Evolutionary conservation across 1,140 invertebrate genomes (phyloP).

Genomic region (Zaprionus gabonicus): DNA sequence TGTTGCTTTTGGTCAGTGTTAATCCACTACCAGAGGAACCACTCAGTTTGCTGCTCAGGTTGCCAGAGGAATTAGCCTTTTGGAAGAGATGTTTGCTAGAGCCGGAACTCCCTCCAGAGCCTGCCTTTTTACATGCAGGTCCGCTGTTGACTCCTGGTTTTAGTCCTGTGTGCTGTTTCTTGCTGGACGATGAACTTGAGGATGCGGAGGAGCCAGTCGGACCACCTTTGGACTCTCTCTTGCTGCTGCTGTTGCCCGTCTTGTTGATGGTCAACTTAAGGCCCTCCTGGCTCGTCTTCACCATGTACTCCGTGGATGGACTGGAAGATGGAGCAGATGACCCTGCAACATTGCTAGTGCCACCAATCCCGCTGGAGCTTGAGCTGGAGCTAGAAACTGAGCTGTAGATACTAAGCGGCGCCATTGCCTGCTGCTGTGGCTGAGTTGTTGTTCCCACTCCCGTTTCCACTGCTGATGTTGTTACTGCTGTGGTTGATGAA

Average conservation of each 20-base stretch:
- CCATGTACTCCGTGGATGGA: constrained; percentile 88
- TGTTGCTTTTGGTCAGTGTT: constrained; percentile 74
- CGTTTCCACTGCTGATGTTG: constrained; percentile 19
- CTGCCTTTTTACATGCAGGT: constrained; percentile 72
- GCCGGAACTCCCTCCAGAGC: constrained; percentile 16
- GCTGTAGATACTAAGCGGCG: constrained; percentile 54
- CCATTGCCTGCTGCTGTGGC: constrained; percentile 30
- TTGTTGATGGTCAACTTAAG: constrained; percentile 96
- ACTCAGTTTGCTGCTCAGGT: constrained; percentile 66
- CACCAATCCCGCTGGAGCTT: constrained; percentile 31
- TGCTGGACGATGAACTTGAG: constrained; percentile 40
- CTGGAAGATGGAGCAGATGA: constrained; percentile 15
- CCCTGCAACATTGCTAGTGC: constrained; percentile 3
- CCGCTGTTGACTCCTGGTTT: constrained; percentile 90
- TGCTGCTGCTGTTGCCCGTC: constrained; percentile 85
- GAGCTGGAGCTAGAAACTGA: constrained; percentile 9
- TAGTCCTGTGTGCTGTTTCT: constrained; percentile 90
- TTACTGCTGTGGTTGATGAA: constrained; percentile 31
- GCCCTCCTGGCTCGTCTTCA: constrained; percentile 87
- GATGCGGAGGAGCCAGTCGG: constrained; percentile 19
- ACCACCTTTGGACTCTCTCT: constrained; percentile 28
- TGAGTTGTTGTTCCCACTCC: constrained; percentile 24
- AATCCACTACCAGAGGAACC: constrained; percentile 54
- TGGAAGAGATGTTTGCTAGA: constrained; percentile 75
- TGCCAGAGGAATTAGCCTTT: constrained; percentile 80